phyloP scores from a whole-genome alignment of 2,113 vertebrate genomes.

The Jaculus jaculus region DNA sequence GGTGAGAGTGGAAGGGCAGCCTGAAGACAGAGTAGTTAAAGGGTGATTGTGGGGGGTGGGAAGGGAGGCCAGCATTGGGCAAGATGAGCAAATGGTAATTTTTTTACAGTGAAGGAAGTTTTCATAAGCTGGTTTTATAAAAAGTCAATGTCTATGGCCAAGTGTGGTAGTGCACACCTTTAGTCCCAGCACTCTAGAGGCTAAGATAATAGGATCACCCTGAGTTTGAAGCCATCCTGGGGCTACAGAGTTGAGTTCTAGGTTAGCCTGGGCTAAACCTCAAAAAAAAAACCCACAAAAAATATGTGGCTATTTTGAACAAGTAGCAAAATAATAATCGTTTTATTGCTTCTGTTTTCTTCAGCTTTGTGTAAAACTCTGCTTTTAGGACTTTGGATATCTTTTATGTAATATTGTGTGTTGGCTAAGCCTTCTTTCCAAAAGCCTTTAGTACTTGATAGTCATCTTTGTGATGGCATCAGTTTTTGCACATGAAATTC shows the following conservation, averaged over 20 bases:
- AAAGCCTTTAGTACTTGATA: slow-evolving; percentile 29
- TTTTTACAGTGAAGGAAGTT: neutral
- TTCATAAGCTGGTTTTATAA: neutral
- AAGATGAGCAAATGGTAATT: neutral
- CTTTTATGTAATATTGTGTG: slow-evolving; percentile 19
- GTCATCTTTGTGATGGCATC: neutral
- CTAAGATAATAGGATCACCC: no score
- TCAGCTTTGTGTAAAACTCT: neutral
- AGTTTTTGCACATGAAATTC: slow-evolving; percentile 32
- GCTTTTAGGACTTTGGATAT: slow-evolving; percentile 8
- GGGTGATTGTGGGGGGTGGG: neutral
- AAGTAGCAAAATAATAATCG: neutral
- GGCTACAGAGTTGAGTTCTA: no score
- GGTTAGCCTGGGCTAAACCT: no score
- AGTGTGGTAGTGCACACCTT: no score
- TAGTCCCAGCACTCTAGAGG: no score
- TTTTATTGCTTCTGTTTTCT: slow-evolving; percentile 4
- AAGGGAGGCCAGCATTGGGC: neutral
- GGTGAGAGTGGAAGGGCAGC: neutral
- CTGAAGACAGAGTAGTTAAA: neutral
- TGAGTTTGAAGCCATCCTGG: no score
- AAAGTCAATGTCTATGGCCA: neutral
- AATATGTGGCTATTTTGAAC: neutral
- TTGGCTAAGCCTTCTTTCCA: slow-evolving; percentile 31
- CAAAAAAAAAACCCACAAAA: no score